These are phyloP conservation scores for Mormyrus iriodes DNA, from an alignment of 2,113 vertebrate genomes.

Conservation along the genomic window DNA sequence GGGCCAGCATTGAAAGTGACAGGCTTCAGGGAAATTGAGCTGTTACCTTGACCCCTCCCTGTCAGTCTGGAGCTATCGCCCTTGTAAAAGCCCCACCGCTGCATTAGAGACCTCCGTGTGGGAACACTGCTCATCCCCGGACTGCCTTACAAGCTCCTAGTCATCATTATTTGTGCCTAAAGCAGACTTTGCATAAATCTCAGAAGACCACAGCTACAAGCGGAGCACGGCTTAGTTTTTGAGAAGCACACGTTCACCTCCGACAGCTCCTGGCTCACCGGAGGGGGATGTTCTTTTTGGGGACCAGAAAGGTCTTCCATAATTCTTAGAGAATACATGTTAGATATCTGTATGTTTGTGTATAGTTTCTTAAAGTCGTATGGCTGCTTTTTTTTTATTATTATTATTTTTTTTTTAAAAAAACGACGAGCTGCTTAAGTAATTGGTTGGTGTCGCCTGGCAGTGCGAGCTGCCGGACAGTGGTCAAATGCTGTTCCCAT, in stretches of 20 bases:
- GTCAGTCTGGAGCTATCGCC: neutral
- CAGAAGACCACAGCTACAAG: neutral
- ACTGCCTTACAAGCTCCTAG: neutral
- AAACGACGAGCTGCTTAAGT: neutral
- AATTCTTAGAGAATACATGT: neutral
- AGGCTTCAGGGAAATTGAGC: neutral
- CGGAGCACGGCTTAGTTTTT: neutral
- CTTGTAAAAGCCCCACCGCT: neutral
- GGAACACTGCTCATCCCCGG: neutral
- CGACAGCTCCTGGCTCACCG: neutral
- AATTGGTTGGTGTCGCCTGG: neutral
- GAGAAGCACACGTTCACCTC: constrained; percentile 7
- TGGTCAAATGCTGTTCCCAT: constrained; percentile 10
- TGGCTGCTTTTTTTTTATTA: neutral
- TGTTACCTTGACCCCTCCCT: neutral
- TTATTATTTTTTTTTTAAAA: too few relatives aligned
- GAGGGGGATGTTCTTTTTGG: neutral
- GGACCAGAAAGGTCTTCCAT: neutral
- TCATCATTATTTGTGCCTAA: neutral
- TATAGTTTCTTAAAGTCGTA: neutral
- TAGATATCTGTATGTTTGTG: neutral
- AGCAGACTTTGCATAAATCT: neutral
- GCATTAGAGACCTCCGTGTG: neutral
- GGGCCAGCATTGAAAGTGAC: neutral
- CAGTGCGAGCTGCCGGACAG: neutral